Percentiles rank a stretch among this genome's conserved stretches.
These are phyloP conservation scores for Athene cunicularia DNA, from an alignment of 2,113 vertebrate genomes.

Conservation along the genomic window DNA sequence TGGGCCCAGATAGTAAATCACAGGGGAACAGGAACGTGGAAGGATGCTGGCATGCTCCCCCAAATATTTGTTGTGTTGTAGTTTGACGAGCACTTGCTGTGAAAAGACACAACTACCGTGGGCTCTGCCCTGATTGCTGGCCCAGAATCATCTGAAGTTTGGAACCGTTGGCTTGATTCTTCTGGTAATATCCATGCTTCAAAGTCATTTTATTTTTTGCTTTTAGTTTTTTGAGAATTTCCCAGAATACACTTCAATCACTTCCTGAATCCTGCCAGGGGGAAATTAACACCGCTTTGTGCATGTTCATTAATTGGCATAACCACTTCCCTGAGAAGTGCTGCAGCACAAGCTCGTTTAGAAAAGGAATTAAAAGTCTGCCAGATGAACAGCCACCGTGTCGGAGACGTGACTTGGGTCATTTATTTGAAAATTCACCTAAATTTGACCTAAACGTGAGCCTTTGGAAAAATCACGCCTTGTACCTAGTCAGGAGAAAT, in stretches of 20 bases:
- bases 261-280: neutral
- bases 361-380: neutral
- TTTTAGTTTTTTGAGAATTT: neutral
- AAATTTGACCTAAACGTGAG: neutral
- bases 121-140: neutral
- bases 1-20: constrained; percentile 5
- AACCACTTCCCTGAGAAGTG: neutral
- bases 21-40: neutral
- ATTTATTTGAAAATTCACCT: neutral
- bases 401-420: neutral
- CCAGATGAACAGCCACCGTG: neutral
- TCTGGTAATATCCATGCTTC: neutral
- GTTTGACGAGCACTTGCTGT: neutral
- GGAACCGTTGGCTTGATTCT: neutral
- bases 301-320: neutral
- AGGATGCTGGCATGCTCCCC: neutral
- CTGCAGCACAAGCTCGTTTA: neutral
- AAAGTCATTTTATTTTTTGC: neutral
- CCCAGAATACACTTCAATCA: neutral
- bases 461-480: neutral
- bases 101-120: neutral
- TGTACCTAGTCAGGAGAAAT: neutral
- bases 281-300: neutral
- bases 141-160: neutral
- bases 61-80: constrained; percentile 3